phyloP scores from a whole-genome alignment of 2,888 invertebrate genomes.

The Meganola albula region DNA sequence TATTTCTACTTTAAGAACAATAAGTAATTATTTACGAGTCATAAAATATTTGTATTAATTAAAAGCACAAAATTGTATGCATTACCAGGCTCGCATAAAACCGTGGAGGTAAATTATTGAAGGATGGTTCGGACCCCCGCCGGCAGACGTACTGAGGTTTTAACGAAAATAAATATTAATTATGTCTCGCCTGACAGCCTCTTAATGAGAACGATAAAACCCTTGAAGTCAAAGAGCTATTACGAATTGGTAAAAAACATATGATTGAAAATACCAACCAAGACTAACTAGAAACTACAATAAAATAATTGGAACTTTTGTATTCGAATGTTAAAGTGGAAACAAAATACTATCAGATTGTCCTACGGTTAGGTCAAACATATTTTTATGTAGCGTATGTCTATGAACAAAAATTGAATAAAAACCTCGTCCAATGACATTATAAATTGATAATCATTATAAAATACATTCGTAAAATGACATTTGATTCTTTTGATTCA shows the following conservation, averaged over 20 bases:
- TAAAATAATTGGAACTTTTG: too few species aligned
- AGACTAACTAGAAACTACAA: too few species aligned
- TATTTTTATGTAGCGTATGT: constrained; percentile 28
- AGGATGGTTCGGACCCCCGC: constrained; percentile 24
- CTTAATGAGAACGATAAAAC: constrained; percentile 15
- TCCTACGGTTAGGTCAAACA: too few species aligned
- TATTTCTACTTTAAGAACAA: constrained; percentile 10
- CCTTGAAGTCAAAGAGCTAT: constrained; percentile 7
- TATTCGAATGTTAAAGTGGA: too few species aligned
- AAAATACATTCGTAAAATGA: constrained; percentile 57
- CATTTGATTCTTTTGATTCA: constrained; percentile 72
- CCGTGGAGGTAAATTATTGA: not conserved
- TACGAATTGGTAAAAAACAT: too few species aligned
- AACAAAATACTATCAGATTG: too few species aligned
- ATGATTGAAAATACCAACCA: too few species aligned
- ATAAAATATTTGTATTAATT: constrained; percentile 29
- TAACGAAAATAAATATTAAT: constrained; percentile 22
- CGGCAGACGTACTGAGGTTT: constrained; percentile 16
- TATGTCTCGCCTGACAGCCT: constrained; percentile 14
- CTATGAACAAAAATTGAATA: too few species aligned
- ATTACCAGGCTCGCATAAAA: constrained; percentile 28
- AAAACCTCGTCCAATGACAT: constrained; percentile 34
- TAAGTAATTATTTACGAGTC: constrained; percentile 17
- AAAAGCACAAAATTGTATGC: constrained; percentile 19
- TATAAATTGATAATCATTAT: constrained; percentile 49